A percentile compares a stretch with the other conserved stretches of the same genome.
Conservation (phyloP, 2,113 vertebrate genomes). For the Tinamus guttatus region DNA sequence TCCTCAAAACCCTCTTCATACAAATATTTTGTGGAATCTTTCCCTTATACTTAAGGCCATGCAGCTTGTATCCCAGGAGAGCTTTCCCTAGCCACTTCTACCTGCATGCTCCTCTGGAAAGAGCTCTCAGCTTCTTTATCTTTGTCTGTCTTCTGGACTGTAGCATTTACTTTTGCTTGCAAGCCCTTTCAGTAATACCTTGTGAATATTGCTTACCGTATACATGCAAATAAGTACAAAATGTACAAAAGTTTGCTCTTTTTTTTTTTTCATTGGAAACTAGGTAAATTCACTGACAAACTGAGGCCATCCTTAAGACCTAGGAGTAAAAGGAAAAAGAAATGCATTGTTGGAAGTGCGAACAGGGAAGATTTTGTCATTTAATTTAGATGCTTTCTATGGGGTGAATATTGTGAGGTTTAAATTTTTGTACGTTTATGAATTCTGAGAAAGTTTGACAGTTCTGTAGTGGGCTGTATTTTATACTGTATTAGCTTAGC, state of each 20-base stretch:
- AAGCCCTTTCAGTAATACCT: background rate
- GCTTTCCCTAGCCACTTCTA: background rate
- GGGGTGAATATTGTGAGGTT: background rate
- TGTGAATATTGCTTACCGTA: background rate
- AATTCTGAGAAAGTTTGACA: background rate
- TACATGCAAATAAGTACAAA: background rate
- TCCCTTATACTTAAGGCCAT: background rate
- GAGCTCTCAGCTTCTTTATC: fast-evolving
- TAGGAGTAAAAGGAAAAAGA: background rate
- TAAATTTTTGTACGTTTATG: background rate
- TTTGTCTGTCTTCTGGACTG: background rate
- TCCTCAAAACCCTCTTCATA: background rate
- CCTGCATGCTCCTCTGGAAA: background rate
- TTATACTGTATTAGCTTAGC: background rate
- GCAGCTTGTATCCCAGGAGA: fast-evolving
- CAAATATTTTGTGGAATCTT: background rate
- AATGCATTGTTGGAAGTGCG: background rate
- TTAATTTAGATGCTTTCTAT: background rate
- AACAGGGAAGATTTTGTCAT: background rate
- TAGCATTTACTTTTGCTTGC: background rate
- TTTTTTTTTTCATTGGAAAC: background rate
- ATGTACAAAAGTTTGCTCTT: background rate
- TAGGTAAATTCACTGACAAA: background rate
- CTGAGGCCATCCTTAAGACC: background rate
- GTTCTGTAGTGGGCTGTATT: background rate